Evolutionary conservation across 2,797 vertebrate species (phyloP), one percentile per base, ranked within the genome.

Genomic region (Myotis vivesi): DNA sequence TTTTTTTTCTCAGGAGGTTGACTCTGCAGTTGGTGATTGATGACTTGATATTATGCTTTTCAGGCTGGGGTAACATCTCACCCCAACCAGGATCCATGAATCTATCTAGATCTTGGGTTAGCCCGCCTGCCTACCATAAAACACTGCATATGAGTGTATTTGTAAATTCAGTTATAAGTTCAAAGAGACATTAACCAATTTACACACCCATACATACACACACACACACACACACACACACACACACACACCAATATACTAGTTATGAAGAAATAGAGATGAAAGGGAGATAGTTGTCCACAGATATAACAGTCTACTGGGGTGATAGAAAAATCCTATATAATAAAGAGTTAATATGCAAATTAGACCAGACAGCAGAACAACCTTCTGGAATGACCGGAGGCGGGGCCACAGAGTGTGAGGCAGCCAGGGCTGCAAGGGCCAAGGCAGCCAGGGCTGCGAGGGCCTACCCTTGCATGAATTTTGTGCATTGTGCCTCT

Each of bases 21-120:
- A 95, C 91, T 97, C 95, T 96, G 92, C 91, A 95, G 80, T 25
- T 92, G 73, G 93, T 98, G 98, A 98, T 98, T 98, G 97, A 98
- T 95, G 91, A 97, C 90, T 94, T 96, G 89, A 87, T 95, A 97
- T 96, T 97, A 95, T 77, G 94, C 0, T 0, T 97, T 94, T 96
- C 62, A 95, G 79, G 94, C 75, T 76, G 89, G 94, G 96, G 91
- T 93, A 97, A 94, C 89, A 97, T 23, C 1, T 94, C 75, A 95
- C 12, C 0, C 95, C 64, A 94, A 75, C 95, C 55, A 82, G 55
- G 88, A 64, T 77, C 83, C 69, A 96, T 12, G 86, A 94, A 87
- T 69, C 49, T 97, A 95, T 97, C 69, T 96, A 94, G 93, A 94
- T 93, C 64, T 75, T 91, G 19, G 36, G 79, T 85, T 95, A 76